phyloP scores from a whole-genome alignment of 1,140 invertebrate genomes.

The Andricus grossulariae region DNA sequence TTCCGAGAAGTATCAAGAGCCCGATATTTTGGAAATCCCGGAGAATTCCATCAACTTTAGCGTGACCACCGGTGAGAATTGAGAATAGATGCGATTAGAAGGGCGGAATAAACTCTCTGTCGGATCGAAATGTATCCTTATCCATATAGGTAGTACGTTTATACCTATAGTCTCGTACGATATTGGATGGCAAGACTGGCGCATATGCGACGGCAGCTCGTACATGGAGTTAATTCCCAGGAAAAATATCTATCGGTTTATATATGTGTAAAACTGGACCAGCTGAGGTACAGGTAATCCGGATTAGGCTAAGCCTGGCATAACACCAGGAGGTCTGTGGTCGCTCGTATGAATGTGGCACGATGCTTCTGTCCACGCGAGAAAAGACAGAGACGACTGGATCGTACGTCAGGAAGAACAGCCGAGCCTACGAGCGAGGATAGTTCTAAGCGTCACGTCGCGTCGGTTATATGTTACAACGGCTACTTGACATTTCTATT shows the following conservation, averaged over 20 bases:
- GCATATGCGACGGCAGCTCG: constrained; percentile 33
- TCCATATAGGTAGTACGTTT: not conserved
- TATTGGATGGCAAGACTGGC: not conserved
- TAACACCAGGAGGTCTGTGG: constrained; percentile 49
- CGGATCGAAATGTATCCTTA: not conserved
- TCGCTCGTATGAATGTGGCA: constrained; percentile 19
- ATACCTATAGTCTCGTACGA: not conserved
- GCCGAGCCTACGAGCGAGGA: not conserved
- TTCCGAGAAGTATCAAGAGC: no score
- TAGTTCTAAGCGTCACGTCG: constrained; percentile 11
- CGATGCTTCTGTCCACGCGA: not conserved
- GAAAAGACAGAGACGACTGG: not conserved
- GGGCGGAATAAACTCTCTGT: no score
- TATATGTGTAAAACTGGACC: constrained; percentile 60
- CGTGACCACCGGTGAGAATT: no score
- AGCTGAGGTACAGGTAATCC: constrained; percentile 68
- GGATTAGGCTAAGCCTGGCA: constrained; percentile 66
- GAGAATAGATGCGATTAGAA: no score
- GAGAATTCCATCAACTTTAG: no score
- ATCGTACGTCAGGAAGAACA: not conserved
- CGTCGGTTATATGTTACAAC: constrained; percentile 15
- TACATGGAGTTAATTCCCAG: constrained; percentile 39
- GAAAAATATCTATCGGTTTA: constrained; percentile 50
- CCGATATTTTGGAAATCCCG: no score
- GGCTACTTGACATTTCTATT: constrained; percentile 26